Conservation (phyloP, 37 sponge, comb jelly and placozoan species). For the Ianthella basta region DNA sequence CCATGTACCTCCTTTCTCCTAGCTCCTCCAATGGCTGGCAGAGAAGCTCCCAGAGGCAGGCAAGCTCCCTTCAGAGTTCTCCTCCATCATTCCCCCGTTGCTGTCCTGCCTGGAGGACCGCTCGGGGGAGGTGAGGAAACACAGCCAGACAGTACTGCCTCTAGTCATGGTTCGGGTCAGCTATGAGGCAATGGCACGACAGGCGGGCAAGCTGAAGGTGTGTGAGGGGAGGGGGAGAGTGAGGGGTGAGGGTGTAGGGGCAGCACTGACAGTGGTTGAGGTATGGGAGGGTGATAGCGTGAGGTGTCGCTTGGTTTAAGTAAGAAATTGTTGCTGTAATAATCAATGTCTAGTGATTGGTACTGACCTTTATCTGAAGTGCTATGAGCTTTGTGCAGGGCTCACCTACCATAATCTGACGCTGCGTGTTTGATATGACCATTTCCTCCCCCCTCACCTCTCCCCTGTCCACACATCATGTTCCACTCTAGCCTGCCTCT, state of each 20-base stretch:
- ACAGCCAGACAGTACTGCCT: conserved; percentile 63
- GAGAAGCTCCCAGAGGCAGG: conserved; percentile 71
- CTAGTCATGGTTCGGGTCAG: conserved; percentile 73
- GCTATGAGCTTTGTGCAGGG: too few relatives aligned
- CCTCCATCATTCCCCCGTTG: conserved; percentile 55
- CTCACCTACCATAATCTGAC: too few relatives aligned
- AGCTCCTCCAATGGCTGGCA: conserved; percentile 79
- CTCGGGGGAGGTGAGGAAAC: conserved; percentile 83
- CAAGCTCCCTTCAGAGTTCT: conserved; percentile 67
- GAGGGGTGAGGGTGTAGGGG: background rate
- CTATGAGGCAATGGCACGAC: conserved; percentile 68
- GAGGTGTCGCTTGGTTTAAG: too few relatives aligned
- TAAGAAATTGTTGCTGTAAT: too few relatives aligned
- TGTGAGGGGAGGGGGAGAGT: background rate
- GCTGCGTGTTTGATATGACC: background rate
- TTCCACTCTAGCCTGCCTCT: conserved; percentile 51
- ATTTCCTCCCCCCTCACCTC: background rate
- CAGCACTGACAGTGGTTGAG: conserved; percentile 13
- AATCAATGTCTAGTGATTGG: too few relatives aligned
- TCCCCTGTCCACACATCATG: background rate
- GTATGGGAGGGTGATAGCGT: background rate
- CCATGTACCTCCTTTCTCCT: background rate
- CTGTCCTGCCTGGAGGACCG: conserved; percentile 81
- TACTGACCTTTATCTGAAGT: too few relatives aligned
- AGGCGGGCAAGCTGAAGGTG: conserved; percentile 55